Evolutionary conservation across 1,140 invertebrate genomes (phyloP), one percentile per base, ranked within the genome.

Genomic region (Hycleus phaleratus): DNA sequence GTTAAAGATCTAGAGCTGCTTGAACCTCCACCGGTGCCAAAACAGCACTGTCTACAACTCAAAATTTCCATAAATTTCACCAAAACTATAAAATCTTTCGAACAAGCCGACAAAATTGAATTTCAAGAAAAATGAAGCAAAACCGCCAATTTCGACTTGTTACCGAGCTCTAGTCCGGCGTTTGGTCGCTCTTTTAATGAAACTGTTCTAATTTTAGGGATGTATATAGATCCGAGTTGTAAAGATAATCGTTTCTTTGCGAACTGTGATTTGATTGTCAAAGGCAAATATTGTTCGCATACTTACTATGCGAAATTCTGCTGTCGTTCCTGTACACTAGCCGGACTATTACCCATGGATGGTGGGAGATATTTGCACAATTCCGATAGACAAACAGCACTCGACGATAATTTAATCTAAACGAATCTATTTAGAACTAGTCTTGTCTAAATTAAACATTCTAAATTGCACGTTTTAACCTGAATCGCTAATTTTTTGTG

Each of bases 241-340:
- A 84, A 84, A 26, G 93, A 96, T 73, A 93, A 90, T 72, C 80
- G 82, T n/a, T 90, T 84, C 77, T 93, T 93, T 69, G 90, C 91
- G 40, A 91, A 93, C 68, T 97, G 94, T 73, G 75, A 81, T 10
- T 77, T 95, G 32, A 94, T 97, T 55, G 90, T 95, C 1, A 75
- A 80, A 65, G 90, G 82, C 9, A 81, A 82, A 26, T 92, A 89
- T 71, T 97, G 94, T 71, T 78, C 78, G 6, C 93, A 96, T 72
- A 78, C 83, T 61, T 93, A 93, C 73, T 97, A 96, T 71, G 87
- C 86, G n/a, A 82, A 82, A 71, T 96, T 94, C 82, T 97, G 94
- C 72, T 97, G 94, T 74, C 82, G 85, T 68, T 93, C 91, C 1
- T 96, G 93, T 69, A 89, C 90, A 38, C 76, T 87, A 72, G 90